These are phyloP conservation scores for Meriones unguiculatus DNA, from an alignment of 2,113 vertebrate genomes.

Conservation along the genomic window DNA sequence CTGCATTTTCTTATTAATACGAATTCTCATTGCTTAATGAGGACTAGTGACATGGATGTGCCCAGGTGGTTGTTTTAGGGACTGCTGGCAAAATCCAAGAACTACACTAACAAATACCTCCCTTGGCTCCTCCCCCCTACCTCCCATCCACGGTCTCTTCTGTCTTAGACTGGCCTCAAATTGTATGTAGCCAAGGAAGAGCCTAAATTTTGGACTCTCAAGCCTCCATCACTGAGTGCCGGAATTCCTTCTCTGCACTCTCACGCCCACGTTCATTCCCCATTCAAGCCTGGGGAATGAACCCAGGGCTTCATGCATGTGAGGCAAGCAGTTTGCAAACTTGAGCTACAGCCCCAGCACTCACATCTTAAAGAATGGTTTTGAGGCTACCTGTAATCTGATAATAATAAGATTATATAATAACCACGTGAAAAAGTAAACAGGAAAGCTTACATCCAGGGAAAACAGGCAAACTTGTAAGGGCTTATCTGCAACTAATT, in stretches of 20 bases:
- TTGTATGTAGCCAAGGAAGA: neutral
- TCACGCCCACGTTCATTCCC: accelerated
- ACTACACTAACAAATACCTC: neutral
- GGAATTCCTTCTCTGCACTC: neutral
- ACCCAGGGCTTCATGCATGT: neutral
- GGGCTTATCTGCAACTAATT: neutral
- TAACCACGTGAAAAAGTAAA: neutral
- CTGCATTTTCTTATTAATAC: neutral
- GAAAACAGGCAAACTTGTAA: neutral
- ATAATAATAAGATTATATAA: neutral
- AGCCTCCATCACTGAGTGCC: neutral
- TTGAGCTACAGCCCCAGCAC: neutral
- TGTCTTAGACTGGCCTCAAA: neutral
- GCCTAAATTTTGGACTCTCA: neutral
- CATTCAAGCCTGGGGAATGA: neutral
- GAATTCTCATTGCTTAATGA: neutral
- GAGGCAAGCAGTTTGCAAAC: neutral
- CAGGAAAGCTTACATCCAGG: neutral
- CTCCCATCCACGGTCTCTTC: neutral
- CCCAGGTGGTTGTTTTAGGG: neutral
- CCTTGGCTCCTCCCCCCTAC: neutral
- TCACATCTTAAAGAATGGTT: neutral
- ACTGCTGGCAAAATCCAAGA: neutral
- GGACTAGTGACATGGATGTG: too few relatives aligned
- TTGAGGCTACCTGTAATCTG: neutral